Conservation (phyloP, 2,797 vertebrate genomes). For the Syndactyla subalaris region DNA sequence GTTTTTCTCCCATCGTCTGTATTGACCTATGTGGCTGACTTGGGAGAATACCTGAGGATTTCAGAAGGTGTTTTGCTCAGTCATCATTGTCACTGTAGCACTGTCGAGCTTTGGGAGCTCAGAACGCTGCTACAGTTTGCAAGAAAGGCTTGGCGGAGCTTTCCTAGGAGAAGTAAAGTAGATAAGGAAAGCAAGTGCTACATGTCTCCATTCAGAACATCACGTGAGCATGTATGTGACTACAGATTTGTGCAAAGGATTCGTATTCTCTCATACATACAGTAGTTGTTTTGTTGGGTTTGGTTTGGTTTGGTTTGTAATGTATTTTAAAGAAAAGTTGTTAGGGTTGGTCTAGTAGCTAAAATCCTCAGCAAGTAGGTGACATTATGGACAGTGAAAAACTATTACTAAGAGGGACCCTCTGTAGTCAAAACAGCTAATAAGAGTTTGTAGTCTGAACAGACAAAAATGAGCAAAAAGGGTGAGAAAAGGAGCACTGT, state of each 20-base stretch:
- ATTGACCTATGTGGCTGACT: neutral
- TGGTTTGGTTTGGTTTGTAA: neutral
- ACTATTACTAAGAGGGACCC: neutral
- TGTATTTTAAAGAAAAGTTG: neutral
- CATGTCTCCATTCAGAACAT: neutral
- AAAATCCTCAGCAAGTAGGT: neutral
- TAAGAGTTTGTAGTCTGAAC: neutral
- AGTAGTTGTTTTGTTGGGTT: neutral
- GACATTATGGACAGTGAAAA: neutral
- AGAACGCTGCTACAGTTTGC: neutral
- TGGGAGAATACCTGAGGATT: neutral
- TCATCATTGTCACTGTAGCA: neutral
- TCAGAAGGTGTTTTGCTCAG: neutral
- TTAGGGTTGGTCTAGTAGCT: neutral
- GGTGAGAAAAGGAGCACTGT: neutral
- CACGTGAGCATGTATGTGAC: neutral
- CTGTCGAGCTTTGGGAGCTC: neutral
- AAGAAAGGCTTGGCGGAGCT: neutral
- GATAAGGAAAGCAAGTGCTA: neutral
- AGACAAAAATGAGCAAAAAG: slow-evolving; percentile 16
- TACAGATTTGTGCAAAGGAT: neutral
- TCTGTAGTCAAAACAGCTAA: neutral
- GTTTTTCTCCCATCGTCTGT: neutral
- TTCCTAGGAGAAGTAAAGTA: neutral
- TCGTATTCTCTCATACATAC: neutral